Evolutionary conservation across 2,113 vertebrate species (phyloP).

Genomic region (Eurypyga helias): DNA sequence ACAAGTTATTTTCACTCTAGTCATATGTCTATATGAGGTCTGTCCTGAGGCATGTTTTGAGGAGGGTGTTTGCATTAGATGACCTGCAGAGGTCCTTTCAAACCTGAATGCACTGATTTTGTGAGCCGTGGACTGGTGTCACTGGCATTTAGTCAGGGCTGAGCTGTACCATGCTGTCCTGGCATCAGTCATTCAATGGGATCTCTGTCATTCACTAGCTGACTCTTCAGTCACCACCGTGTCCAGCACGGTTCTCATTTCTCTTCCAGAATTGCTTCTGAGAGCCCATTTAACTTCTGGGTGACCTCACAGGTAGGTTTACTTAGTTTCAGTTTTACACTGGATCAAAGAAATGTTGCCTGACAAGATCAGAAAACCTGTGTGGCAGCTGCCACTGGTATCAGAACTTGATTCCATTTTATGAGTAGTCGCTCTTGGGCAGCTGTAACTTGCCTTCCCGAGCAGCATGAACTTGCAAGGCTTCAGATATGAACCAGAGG

Average conservation of each 20-base stretch:
- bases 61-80: neutral
- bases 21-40: neutral
- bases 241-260: neutral
- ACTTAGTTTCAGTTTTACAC: neutral
- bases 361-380: neutral
- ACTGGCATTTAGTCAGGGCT: neutral
- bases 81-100: neutral
- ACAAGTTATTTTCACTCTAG: neutral
- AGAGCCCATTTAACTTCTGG: neutral
- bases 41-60: neutral
- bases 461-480: neutral
- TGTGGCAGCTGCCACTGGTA: neutral
- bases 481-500: neutral
- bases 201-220: neutral
- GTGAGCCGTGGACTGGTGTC: neutral
- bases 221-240: neutral
- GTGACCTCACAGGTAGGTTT: neutral
- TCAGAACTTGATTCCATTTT: neutral
- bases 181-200: neutral
- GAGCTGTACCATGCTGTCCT: neutral
- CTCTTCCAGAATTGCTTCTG: neutral
- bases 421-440: neutral
- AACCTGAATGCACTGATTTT: neutral
- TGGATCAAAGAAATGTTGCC: neutral
- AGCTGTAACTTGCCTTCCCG: neutral